Percentiles rank a stretch among this genome's conserved stretches.
phyloP scores from a whole-genome alignment of 1,140 invertebrate genomes.

The Drosophila equinoxialis region DNA sequence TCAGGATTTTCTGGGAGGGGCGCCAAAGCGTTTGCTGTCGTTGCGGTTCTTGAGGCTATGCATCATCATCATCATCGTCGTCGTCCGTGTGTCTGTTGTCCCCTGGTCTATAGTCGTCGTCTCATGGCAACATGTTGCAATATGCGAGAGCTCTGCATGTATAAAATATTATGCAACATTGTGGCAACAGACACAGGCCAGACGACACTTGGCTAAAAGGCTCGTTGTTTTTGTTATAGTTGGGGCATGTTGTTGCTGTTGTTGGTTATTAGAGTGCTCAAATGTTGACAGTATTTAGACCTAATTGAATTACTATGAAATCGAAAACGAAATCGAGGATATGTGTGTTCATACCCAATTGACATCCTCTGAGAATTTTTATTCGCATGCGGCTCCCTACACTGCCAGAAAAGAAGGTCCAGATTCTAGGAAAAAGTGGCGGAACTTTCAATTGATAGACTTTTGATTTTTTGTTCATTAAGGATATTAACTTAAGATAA shows the following conservation, averaged over 20 bases:
- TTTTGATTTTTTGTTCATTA: too few species aligned
- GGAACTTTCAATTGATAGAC: neutral
- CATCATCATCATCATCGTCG: slow-evolving; percentile 70
- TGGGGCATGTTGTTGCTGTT: slow-evolving; percentile 33
- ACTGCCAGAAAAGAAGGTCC: neutral
- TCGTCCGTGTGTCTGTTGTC: slow-evolving; percentile 17
- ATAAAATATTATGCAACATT: slow-evolving; percentile 76
- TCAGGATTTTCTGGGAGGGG: slow-evolving; percentile 65
- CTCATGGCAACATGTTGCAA: slow-evolving; percentile 74
- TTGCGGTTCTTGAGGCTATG: slow-evolving; percentile 76
- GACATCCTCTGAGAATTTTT: slow-evolving; percentile 28
- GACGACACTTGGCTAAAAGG: slow-evolving; percentile 56
- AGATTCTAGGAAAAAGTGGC: neutral
- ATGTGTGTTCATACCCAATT: slow-evolving; percentile 32
- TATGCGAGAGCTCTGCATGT: slow-evolving; percentile 76
- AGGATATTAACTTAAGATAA: too few species aligned
- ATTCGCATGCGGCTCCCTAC: slow-evolving; percentile 4
- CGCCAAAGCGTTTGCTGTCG: slow-evolving; percentile 51
- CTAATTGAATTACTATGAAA: slow-evolving; percentile 73
- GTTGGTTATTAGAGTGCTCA: slow-evolving; percentile 53
- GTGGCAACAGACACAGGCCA: slow-evolving; percentile 66
- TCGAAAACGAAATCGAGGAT: slow-evolving; percentile 39
- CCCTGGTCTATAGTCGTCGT: slow-evolving; percentile 14
- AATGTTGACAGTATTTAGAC: slow-evolving; percentile 76
- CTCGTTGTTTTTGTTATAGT: slow-evolving; percentile 35